Conservation (phyloP, 2,888 invertebrate species). For the Cerastoderma edule region DNA sequence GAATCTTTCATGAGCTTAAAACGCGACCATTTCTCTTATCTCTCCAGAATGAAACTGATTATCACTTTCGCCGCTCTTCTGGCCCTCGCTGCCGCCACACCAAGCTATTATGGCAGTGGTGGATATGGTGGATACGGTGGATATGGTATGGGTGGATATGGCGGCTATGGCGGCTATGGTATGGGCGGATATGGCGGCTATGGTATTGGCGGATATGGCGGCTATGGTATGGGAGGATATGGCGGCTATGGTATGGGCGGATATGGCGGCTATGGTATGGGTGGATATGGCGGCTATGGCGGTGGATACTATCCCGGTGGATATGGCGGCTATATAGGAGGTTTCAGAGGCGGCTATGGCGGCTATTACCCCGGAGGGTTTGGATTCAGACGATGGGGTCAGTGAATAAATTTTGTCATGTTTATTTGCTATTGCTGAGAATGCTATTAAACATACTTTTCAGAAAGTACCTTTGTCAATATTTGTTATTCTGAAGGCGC, state of each 20-base stretch:
- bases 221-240: neutral
- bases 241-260: neutral
- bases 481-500: too few relatives aligned
- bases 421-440: too few relatives aligned
- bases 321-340: slow-evolving; percentile 5
- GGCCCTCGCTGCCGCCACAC: slow-evolving; percentile 2
- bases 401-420: too few relatives aligned
- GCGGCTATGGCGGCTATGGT: slow-evolving; percentile 6
- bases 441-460: too few relatives aligned
- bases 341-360: slow-evolving; percentile 8
- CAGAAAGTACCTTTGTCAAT: too few relatives aligned
- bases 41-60: slow-evolving; percentile 20
- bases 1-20: too few relatives aligned
- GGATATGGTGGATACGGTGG: slow-evolving; percentile 1
- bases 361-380: too few relatives aligned
- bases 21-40: neutral
- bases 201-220: too few relatives aligned
- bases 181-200: neutral
- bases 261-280: neutral
- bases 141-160: neutral
- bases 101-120: neutral
- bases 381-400: too few relatives aligned
- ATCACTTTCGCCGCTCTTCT: slow-evolving; percentile 11
- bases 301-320: neutral
- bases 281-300: slow-evolving; percentile 11